phyloP scores from a whole-genome alignment of 2,888 invertebrate genomes.

The Calliphora vomitoria region DNA sequence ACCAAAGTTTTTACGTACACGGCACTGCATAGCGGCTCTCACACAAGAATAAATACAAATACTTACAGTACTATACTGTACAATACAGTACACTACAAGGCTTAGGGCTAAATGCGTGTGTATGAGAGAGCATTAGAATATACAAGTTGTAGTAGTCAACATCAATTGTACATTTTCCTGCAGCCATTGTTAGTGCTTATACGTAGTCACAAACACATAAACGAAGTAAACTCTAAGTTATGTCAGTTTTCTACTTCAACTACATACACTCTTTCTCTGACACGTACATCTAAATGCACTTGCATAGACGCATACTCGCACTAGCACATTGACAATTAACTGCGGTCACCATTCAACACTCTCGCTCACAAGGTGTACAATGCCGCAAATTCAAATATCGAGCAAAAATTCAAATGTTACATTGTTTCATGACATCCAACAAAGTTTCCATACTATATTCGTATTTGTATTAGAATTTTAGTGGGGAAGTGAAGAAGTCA shows the following conservation, averaged over 20 bases:
- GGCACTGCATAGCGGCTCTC: background rate
- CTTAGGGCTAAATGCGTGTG: conserved; percentile 8
- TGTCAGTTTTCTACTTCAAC: conserved; percentile 50
- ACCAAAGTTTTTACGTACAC: conserved; percentile 37
- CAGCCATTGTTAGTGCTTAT: background rate
- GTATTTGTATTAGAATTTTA: conserved; percentile 1
- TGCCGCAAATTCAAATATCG: conserved; percentile 50
- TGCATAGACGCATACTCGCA: background rate
- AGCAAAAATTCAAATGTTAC: conserved; percentile 50
- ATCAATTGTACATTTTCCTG: conserved; percentile 5
- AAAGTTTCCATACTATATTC: conserved; percentile 1
- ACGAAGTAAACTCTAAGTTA: conserved; percentile 42
- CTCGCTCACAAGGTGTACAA: background rate
- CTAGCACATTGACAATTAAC: conserved; percentile 12
- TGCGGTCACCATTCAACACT: conserved; percentile 42
- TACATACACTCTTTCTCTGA: background rate
- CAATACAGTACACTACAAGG: background rate
- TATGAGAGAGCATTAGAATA: conserved; percentile 6
- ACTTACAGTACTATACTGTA: background rate
- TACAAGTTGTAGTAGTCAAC: background rate
- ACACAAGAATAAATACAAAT: background rate
- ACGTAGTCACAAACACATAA: background rate
- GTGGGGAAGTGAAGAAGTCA: background rate
- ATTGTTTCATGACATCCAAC: conserved; percentile 23
- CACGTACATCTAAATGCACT: conserved; percentile 8